phyloP scores from a whole-genome alignment of 2,113 vertebrate genomes.

The Odontophorus gujanensis region DNA sequence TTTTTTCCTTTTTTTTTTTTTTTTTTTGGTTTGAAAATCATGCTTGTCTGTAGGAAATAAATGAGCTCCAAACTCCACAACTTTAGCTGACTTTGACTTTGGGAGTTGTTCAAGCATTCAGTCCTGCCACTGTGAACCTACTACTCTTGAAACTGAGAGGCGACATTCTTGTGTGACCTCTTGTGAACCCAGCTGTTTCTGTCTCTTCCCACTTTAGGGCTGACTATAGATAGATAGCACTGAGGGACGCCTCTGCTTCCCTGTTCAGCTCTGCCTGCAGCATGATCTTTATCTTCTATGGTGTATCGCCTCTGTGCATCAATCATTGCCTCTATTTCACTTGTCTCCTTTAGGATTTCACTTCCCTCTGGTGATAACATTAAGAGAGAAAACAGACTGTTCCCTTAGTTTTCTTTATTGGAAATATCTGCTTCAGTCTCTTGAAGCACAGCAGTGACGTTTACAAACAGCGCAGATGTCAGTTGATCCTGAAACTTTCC shows the following conservation, averaged over 20 bases:
- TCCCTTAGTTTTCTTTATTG: background rate
- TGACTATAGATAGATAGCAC: background rate
- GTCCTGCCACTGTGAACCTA: background rate
- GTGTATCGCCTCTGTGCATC: background rate
- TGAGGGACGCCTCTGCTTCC: background rate
- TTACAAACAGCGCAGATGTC: background rate
- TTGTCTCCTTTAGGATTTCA: background rate
- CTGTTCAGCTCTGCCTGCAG: background rate
- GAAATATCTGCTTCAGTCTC: background rate
- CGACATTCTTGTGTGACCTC: background rate
- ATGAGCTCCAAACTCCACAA: background rate
- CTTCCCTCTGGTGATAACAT: background rate
- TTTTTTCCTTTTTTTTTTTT: background rate
- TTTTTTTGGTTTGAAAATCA: no score
- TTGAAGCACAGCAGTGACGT: background rate
- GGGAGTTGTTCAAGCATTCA: background rate
- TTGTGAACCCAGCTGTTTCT: background rate
- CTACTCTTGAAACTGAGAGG: slow-evolving; percentile 4
- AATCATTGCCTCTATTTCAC: background rate
- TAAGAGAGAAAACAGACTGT: background rate
- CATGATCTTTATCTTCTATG: background rate
- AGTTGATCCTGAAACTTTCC: background rate
- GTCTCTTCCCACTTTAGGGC: slow-evolving; percentile 15
- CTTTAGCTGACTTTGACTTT: background rate
- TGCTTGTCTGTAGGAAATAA: background rate